Percentiles rank a stretch among this genome's conserved stretches.
Evolutionary conservation across 2,113 vertebrate genomes (phyloP).

Genomic region (Zapus hudsonius): DNA sequence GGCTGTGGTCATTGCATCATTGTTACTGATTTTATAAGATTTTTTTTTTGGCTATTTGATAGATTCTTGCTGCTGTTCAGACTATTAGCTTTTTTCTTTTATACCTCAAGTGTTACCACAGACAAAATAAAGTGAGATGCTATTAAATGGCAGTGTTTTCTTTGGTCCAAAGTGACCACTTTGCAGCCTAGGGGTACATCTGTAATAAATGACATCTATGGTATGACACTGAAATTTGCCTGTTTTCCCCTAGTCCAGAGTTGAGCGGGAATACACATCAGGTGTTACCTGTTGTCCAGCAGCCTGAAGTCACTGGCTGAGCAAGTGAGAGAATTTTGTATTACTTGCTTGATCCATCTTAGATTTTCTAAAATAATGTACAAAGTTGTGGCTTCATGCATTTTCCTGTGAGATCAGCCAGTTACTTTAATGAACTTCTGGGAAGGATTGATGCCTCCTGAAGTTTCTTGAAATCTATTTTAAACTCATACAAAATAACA

Average conservation of each 20-base stretch:
- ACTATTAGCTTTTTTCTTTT: neutral
- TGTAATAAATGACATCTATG: neutral
- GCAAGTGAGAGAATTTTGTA: neutral
- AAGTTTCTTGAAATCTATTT: neutral
- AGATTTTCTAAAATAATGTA: neutral
- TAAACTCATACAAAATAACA: neutral
- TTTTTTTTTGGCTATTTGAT: slow-evolving; percentile 42
- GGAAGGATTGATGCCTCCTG: neutral
- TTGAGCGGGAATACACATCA: neutral
- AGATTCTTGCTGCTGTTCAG: neutral
- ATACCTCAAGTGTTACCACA: neutral
- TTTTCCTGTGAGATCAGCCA: neutral
- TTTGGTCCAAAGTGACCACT: slow-evolving; percentile 11
- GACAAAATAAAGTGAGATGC: slow-evolving; percentile 42
- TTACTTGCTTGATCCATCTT: neutral
- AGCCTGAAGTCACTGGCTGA: fast-evolving
- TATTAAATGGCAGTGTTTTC: slow-evolving; percentile 14
- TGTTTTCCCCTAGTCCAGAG: neutral
- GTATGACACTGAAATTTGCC: neutral
- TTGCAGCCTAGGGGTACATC: neutral
- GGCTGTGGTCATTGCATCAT: neutral
- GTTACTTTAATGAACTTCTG: neutral
- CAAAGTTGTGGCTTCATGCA: neutral
- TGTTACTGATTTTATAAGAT: neutral
- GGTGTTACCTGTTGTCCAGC: neutral